Percentiles rank a stretch among this genome's conserved stretches.
Conservation (phyloP, 2,888 invertebrate genomes). For the Orthonevra nobilis region DNA sequence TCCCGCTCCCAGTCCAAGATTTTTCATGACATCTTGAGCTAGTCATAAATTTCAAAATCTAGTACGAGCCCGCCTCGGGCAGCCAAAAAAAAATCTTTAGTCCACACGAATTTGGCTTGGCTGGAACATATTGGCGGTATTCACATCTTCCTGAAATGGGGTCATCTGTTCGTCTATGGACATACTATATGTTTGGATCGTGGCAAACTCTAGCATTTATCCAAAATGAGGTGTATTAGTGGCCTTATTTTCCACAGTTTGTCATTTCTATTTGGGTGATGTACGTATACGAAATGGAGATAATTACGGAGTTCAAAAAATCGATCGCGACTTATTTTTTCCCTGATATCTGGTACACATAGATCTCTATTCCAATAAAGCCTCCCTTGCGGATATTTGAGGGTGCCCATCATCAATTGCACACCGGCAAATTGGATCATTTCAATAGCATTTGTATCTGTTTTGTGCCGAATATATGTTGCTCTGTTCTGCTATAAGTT, state of each 20-base stretch:
- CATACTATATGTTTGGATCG: conserved; percentile 71
- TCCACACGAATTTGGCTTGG: conserved; percentile 73
- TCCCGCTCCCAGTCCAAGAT: conserved; percentile 22
- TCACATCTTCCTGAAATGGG: conserved; percentile 72
- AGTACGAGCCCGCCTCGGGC: conserved; percentile 72
- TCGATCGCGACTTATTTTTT: conserved; percentile 10
- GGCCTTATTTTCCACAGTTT: conserved; percentile 5
- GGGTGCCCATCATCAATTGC: conserved; percentile 19
- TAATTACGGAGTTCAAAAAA: conserved; percentile 26
- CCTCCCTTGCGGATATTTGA: conserved; percentile 23
- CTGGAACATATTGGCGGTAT: conserved; percentile 64
- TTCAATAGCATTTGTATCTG: conserved; percentile 14
- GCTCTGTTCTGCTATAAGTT: conserved; percentile 9
- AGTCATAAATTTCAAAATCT: conserved; percentile 73
- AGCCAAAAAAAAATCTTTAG: conserved; percentile 75
- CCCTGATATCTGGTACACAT: conserved; percentile 4
- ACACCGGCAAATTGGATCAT: conserved; percentile 15
- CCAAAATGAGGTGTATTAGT: conserved; percentile 48
- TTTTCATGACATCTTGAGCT: conserved; percentile 23
- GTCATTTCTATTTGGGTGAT: neutral
- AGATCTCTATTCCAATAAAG: conserved; percentile 32
- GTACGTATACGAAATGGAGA: conserved; percentile 12
- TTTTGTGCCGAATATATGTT: conserved; percentile 20
- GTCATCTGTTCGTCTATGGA: conserved; percentile 74
- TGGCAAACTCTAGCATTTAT: conserved; percentile 56